These are phyloP conservation scores for Chamaea fasciata DNA, from an alignment of 2,113 vertebrate genomes.

Conservation along the genomic window DNA sequence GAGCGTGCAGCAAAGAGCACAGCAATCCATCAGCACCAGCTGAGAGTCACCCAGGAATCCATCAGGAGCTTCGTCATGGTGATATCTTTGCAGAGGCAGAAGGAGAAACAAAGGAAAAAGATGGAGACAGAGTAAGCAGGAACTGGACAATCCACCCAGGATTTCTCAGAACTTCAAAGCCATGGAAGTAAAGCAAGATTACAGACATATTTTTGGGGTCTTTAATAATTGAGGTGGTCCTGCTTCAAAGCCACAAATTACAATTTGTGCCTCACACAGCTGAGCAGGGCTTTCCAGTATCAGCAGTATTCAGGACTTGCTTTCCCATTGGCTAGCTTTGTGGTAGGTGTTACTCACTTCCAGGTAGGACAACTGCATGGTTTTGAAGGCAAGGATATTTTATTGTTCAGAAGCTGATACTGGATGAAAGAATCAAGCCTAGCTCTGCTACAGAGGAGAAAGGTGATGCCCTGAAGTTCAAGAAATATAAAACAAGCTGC, in stretches of 20 bases:
- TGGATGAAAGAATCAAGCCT: not conserved
- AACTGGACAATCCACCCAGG: not conserved
- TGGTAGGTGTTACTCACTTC: not conserved
- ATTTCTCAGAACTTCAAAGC: constrained; percentile 1
- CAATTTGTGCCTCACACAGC: not conserved
- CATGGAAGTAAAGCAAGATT: not conserved
- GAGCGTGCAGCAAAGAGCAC: not conserved
- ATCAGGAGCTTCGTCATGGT: not conserved
- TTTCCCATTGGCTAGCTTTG: not conserved
- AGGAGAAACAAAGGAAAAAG: not conserved
- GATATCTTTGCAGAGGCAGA: not conserved
- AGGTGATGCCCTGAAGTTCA: not conserved
- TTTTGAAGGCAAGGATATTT: not conserved
- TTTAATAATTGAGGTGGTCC: not conserved
- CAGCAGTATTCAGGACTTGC: not conserved
- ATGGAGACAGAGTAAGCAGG: not conserved
- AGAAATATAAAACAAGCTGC: not conserved
- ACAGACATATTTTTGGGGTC: not conserved
- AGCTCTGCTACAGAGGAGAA: not conserved
- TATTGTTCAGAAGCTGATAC: not conserved
- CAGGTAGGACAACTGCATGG: not conserved
- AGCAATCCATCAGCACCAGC: not conserved
- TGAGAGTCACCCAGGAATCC: not conserved
- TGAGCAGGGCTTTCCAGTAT: not conserved
- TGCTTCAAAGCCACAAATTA: not conserved